A percentile compares a stretch with the other conserved stretches of the same genome.
phyloP scores from a whole-genome alignment of 2,113 vertebrate species.

The Chrysochloris asiatica region DNA sequence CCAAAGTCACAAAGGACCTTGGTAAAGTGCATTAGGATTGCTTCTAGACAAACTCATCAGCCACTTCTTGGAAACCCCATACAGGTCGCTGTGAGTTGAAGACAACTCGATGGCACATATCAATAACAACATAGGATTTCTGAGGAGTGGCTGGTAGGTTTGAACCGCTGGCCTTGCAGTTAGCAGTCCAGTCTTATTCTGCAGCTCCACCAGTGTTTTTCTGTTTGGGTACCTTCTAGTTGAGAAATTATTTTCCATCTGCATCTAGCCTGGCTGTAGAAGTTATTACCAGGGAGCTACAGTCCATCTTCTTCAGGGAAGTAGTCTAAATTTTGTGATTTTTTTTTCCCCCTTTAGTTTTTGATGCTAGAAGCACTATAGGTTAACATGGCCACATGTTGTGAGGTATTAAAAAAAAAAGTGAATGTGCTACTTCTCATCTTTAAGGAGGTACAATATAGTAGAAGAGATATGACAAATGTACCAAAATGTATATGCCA shows the following conservation, averaged over 20 bases:
- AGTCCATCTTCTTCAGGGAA: conserved; percentile 49
- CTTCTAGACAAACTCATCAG: no score
- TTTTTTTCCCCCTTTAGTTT: conserved; percentile 54
- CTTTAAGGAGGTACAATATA: no score
- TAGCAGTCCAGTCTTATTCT: no score
- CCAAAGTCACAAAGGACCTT: background rate
- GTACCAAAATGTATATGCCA: background rate
- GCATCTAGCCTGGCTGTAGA: conserved; percentile 14
- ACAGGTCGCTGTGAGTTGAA: no score
- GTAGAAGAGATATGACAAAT: background rate
- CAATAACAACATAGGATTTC: no score
- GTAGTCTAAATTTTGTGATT: conserved; percentile 51
- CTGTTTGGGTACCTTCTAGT: background rate
- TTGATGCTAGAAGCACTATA: conserved; percentile 49
- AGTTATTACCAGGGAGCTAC: conserved; percentile 45
- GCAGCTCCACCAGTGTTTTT: background rate
- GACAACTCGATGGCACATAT: no score
- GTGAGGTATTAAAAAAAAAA: no score
- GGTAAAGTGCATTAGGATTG: background rate
- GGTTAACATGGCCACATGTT: background rate
- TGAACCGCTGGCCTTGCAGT: no score
- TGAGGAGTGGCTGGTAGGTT: no score
- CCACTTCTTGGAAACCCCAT: no score
- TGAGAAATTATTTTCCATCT: conserved; percentile 51
- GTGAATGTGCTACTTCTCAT: no score